Evolutionary conservation across 2,113 vertebrate genomes (phyloP), one percentile per base, ranked within the genome.

Genomic region (Tetrao urogallus): DNA sequence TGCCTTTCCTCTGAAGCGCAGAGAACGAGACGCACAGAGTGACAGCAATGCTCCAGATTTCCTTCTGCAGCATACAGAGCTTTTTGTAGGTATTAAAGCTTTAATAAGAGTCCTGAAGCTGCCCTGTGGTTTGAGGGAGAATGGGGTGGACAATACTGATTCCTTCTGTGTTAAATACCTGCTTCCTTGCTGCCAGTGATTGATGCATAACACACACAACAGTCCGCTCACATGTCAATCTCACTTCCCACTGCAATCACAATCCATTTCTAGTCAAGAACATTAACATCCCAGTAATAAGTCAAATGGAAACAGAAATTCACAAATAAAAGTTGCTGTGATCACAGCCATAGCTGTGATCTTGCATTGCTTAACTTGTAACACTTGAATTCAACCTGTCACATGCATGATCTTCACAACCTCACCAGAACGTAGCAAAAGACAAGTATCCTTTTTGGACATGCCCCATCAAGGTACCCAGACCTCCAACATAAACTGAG

Each of bases 111-210:
- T 28, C 69, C 66, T 56, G 52, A 56, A 94, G 30, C 52, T 47
- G 76, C 64, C 85, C 85, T 65, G 34, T 80, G 30, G 90, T 52
- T 92, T 42, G 24, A 34, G 88, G 32, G 65, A 70, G 72, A 90
- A 34, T 3, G 11, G 72, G 69, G 73, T 0, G 3, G 86, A 71
- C 83, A 95, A 88, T 74, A 86, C 52, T 5, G 17, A 67, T 70
- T 77, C 88, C 73, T 91, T 78, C 88, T 47, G 86, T 50, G 88
- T 63, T 95, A 95, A 96, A 88, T 92, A 93, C 40, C 80, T 64
- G 65, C 83, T 94, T 94, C 76, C 76, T 83, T 78, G 52, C 76
- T 81, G 88, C 52, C 76, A 67, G 38, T 74, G 86, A 91, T 38
- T 93, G 86, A 90, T 60, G 72, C 45, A 74, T 93, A 95, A 94